These are phyloP conservation scores for Caenorhabditis remanei DNA, from an alignment of 1,140 invertebrate species.

Conservation along the genomic window DNA sequence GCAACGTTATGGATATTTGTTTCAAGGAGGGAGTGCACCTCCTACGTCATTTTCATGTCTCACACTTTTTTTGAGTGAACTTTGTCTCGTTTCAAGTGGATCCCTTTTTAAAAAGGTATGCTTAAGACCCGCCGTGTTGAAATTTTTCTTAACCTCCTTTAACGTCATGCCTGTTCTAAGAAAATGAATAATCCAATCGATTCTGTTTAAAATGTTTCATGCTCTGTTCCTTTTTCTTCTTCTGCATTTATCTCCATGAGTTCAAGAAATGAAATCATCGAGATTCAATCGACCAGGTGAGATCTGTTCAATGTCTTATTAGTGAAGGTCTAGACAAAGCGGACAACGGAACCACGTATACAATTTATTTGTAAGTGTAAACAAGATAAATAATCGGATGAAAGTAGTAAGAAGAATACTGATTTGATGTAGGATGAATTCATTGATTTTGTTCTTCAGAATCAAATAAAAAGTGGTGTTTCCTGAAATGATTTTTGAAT, in stretches of 20 bases:
- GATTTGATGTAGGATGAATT: neutral
- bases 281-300: neutral
- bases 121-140: neutral
- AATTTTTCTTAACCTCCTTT: neutral
- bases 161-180: neutral
- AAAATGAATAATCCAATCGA: neutral
- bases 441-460: neutral
- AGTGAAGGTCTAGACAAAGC: constrained; percentile 10
- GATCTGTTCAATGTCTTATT: too few relatives aligned
- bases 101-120: neutral
- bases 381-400: neutral
- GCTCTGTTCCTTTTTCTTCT: neutral
- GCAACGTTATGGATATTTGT: constrained; percentile 13
- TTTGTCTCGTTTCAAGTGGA: constrained; percentile 42
- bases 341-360: neutral
- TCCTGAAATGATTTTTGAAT: neutral
- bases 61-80: constrained; percentile 33
- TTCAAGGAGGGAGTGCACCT: constrained; percentile 22
- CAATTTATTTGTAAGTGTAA: neutral
- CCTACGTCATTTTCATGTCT: constrained; percentile 19
- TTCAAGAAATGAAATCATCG: constrained; percentile 5
- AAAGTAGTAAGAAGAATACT: neutral
- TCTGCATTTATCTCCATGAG: neutral
- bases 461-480: neutral
- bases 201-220: constrained; percentile 9